A percentile compares a stretch with the other conserved stretches of the same genome.
Evolutionary conservation across 1,140 invertebrate genomes (phyloP).

Genomic region (Gryon sp.): DNA sequence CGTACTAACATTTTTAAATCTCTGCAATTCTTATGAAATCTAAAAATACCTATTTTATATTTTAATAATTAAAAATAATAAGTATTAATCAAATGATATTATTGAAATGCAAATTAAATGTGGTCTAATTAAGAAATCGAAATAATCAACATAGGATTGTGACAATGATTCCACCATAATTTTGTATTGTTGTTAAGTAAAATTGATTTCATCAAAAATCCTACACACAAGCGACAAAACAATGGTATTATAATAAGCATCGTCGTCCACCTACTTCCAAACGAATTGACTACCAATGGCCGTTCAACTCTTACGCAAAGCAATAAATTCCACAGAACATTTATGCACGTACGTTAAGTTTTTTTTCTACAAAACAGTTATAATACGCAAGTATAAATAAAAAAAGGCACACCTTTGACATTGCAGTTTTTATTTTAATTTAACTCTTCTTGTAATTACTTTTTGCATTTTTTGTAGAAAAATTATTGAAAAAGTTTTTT

Average conservation of each 20-base stretch:
- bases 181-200: slow-evolving; percentile 6
- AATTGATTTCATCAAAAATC: slow-evolving; percentile 12
- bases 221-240: neutral
- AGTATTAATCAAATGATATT: too few species aligned
- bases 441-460: slow-evolving; percentile 3
- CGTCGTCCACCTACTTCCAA: slow-evolving; percentile 5
- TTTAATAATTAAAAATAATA: too few species aligned
- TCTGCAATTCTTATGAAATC: too few species aligned
- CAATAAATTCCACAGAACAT: slow-evolving; percentile 16
- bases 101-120: too few species aligned
- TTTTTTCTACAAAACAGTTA: slow-evolving; percentile 34
- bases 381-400: slow-evolving; percentile 2
- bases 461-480: slow-evolving; percentile 23
- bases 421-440: too few species aligned
- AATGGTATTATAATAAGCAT: slow-evolving; percentile 10
- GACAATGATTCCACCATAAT: too few species aligned
- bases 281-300: neutral
- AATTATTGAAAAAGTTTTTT: too few species aligned
- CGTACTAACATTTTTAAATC: too few species aligned
- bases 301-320: slow-evolving; percentile 8
- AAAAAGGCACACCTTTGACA: slow-evolving; percentile 12
- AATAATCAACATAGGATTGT: neutral
- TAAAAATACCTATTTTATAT: too few species aligned
- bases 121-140: too few species aligned
- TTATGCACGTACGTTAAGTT: slow-evolving; percentile 19